A percentile compares a stretch with the other conserved stretches of the same genome.
Evolutionary conservation across 2,113 vertebrate species (phyloP).

Genomic region (Chloropsis hardwickii): DNA sequence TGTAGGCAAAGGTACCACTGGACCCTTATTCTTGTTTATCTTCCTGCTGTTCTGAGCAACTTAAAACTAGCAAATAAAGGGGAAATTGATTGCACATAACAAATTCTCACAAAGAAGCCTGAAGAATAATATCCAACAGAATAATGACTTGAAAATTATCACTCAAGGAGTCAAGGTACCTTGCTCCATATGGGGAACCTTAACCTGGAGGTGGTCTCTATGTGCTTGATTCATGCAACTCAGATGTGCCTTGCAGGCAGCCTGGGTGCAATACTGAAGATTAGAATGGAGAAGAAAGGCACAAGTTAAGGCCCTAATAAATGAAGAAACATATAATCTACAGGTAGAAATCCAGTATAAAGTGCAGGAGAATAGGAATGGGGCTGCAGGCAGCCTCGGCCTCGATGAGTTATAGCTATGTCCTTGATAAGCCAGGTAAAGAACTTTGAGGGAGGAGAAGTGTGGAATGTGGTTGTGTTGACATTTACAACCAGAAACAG

Average conservation of each 20-base stretch:
- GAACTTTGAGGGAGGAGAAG: not conserved
- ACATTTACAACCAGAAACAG: not conserved
- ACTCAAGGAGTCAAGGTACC: not conserved
- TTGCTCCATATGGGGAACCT: not conserved
- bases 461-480: not conserved
- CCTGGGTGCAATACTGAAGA: rapidly evolving
- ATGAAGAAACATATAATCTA: not conserved
- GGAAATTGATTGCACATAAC: not conserved
- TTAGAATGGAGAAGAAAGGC: not conserved
- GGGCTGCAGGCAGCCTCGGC: not conserved
- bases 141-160: not conserved
- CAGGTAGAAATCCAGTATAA: not conserved
- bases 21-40: not conserved
- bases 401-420: too few relatives aligned
- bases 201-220: not conserved
- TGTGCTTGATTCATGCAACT: not conserved
- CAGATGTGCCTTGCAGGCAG: not conserved
- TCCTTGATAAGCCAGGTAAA: not conserved
- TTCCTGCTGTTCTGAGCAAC: not conserved
- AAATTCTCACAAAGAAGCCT: not conserved
- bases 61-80: not conserved
- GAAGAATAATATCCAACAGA: not conserved
- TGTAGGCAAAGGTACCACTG: not conserved
- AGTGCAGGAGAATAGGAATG: not conserved
- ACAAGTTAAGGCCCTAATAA: not conserved